A percentile compares a stretch with the other conserved stretches of the same genome.
These are phyloP conservation scores for Tridacna crocea DNA, from an alignment of 2,888 invertebrate species.

Conservation along the genomic window DNA sequence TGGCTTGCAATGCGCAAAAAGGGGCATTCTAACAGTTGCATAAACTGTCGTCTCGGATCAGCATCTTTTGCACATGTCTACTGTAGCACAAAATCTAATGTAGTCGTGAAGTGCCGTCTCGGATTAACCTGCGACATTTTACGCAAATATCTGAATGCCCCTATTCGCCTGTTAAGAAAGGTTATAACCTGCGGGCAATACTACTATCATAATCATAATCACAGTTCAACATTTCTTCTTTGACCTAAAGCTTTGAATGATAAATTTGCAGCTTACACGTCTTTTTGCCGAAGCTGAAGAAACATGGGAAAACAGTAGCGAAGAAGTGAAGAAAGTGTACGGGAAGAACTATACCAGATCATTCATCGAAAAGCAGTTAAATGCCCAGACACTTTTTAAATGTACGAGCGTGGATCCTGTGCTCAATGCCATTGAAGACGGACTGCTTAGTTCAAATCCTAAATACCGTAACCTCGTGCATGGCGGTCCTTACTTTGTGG, in stretches of 20 bases:
- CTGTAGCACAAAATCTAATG: too few relatives aligned
- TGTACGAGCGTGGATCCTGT: not conserved
- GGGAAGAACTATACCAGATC: conserved; percentile 18
- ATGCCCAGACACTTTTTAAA: not conserved
- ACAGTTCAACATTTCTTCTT: too few relatives aligned
- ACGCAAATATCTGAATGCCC: too few relatives aligned
- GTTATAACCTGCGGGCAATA: too few relatives aligned
- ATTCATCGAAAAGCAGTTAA: not conserved
- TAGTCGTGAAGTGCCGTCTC: too few relatives aligned
- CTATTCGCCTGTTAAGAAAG: too few relatives aligned
- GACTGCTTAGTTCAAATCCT: conserved; percentile 3
- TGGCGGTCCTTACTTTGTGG: not conserved
- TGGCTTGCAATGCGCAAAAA: too few relatives aligned
- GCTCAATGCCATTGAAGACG: not conserved
- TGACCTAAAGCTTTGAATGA: not conserved
- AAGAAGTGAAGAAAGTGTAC: conserved; percentile 21
- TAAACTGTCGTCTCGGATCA: too few relatives aligned
- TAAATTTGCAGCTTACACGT: conserved; percentile 12
- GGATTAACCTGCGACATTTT: too few relatives aligned
- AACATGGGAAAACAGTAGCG: conserved; percentile 9
- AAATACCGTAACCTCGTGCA: conserved; percentile 6
- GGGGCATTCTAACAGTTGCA: too few relatives aligned
- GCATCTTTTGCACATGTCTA: too few relatives aligned
- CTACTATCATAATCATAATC: too few relatives aligned
- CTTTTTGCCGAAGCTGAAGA: conserved; percentile 15